Percentiles rank a stretch among this genome's conserved stretches.
Evolutionary conservation across 2,113 vertebrate genomes (phyloP).

Genomic region (Psilopogon haemacephalus): DNA sequence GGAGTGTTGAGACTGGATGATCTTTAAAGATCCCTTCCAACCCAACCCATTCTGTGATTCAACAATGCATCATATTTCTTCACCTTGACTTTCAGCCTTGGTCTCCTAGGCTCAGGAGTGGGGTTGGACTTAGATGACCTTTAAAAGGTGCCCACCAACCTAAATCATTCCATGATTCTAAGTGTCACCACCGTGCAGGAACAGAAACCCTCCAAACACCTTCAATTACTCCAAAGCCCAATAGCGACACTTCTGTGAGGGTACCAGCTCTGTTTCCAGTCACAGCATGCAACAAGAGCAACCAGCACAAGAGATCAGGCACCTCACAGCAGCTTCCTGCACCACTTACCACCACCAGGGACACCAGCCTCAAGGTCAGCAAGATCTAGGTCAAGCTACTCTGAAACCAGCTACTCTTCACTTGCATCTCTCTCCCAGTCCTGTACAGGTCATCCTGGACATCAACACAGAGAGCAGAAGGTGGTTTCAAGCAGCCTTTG

Average conservation of each 20-base stretch:
- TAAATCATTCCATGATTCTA: not conserved
- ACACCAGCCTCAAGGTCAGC: not conserved
- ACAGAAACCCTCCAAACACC: not conserved
- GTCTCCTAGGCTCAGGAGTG: too few relatives aligned
- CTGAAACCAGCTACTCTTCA: not conserved
- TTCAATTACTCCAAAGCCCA: not conserved
- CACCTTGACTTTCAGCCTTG: too few relatives aligned
- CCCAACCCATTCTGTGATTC: too few relatives aligned
- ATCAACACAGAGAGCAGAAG: not conserved
- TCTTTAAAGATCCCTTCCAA: too few relatives aligned
- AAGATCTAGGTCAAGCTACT: not conserved
- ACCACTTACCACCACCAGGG: not conserved
- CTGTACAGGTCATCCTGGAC: not conserved
- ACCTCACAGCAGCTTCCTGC: not conserved
- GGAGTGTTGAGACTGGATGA: not conserved
- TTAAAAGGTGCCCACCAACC: too few relatives aligned
- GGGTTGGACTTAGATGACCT: too few relatives aligned
- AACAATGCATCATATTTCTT: too few relatives aligned
- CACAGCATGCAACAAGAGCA: not conserved
- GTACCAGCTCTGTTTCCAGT: not conserved
- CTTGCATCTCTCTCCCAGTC: not conserved
- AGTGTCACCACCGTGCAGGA: not conserved
- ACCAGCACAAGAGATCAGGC: not conserved
- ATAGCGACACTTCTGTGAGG: not conserved
- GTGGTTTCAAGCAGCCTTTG: not conserved